Percentiles rank a stretch among this genome's conserved stretches.
phyloP scores from a whole-genome alignment of 2,797 vertebrate genomes.

The Trachops cirrhosus region DNA sequence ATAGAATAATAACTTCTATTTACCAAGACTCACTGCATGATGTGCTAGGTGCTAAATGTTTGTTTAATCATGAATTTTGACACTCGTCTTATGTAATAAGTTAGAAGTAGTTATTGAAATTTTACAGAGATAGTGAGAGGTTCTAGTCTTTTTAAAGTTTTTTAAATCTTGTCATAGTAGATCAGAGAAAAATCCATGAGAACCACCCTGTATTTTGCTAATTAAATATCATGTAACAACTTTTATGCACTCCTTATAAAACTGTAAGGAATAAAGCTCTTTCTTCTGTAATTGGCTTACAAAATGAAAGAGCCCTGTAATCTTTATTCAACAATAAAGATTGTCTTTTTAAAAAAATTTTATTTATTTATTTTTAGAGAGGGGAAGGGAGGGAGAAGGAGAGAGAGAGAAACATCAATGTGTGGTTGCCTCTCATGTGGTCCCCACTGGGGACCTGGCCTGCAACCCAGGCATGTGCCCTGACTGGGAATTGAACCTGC shows the following conservation, averaged over 20 bases:
- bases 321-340: neutral
- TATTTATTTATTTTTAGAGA: too few relatives aligned
- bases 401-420: too few relatives aligned
- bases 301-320: conserved; percentile 13
- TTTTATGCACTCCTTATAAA: neutral
- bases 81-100: neutral
- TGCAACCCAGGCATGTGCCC: too few relatives aligned
- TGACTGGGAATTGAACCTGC: too few relatives aligned
- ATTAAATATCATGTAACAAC: neutral
- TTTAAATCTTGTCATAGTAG: neutral
- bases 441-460: too few relatives aligned
- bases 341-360: too few relatives aligned
- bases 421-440: too few relatives aligned
- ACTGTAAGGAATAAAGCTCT: neutral
- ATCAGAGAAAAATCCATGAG: conserved; percentile 33
- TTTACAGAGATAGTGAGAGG: conserved; percentile 8
- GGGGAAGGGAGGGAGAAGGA: too few relatives aligned
- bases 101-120: neutral
- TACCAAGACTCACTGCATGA: neutral
- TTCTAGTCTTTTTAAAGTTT: neutral
- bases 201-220: conserved; percentile 17
- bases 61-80: conserved; percentile 46
- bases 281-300: neutral
- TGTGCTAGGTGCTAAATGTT: neutral
- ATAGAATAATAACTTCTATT: neutral